Evolutionary conservation across 2,113 vertebrate genomes (phyloP).

Genomic region (Oryctolagus cuniculus): DNA sequence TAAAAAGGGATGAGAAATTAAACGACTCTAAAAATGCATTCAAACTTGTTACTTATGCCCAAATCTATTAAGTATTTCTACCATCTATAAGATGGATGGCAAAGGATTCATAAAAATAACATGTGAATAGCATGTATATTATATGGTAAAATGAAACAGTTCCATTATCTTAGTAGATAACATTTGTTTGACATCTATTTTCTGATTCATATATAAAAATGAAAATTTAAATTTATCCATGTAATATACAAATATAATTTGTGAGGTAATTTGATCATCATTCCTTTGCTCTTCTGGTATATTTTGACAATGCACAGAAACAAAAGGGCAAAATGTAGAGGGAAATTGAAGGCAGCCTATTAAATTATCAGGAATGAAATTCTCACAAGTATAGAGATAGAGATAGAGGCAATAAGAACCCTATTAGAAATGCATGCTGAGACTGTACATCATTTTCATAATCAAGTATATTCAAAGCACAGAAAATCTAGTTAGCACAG

Average conservation of each 20-base stretch:
- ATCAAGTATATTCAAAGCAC: neutral
- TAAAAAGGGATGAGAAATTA: neutral
- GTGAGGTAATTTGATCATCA: neutral
- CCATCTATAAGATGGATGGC: neutral
- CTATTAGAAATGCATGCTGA: neutral
- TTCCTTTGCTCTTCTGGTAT: neutral
- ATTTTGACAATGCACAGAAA: neutral
- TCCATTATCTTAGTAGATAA: neutral
- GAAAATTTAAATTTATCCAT: neutral
- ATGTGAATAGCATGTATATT: neutral
- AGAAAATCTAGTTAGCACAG: neutral
- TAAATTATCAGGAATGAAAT: neutral
- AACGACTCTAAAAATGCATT: neutral
- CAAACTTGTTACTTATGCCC: neutral
- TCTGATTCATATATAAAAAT: neutral
- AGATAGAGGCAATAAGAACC: neutral
- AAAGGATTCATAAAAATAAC: conserved; percentile 30
- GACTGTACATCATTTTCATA: neutral
- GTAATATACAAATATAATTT: neutral
- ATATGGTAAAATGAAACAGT: neutral
- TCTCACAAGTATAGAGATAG: neutral
- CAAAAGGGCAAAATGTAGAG: neutral
- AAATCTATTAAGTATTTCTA: neutral
- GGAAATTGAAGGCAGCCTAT: neutral
- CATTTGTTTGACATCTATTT: neutral